phyloP scores from a whole-genome alignment of 2,888 invertebrate species.

The Lasioglossum vierecki region DNA sequence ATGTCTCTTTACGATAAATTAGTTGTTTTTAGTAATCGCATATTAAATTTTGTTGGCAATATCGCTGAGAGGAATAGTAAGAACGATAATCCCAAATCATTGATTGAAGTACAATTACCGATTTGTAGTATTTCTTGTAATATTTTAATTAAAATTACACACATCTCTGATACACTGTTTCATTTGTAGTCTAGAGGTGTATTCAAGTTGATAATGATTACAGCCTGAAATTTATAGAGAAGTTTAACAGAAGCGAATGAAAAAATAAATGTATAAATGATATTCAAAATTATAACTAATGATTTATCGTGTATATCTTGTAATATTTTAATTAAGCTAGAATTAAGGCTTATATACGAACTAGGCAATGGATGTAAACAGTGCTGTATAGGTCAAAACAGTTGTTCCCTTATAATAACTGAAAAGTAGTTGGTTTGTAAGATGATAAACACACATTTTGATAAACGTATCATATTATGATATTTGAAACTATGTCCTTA shows the following conservation, averaged over 20 bases:
- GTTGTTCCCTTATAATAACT: background rate
- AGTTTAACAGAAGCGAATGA: background rate
- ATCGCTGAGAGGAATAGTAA: background rate
- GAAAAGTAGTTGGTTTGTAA: background rate
- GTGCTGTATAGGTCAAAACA: background rate
- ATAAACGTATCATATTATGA: background rate
- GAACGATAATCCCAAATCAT: background rate
- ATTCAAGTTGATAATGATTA: background rate
- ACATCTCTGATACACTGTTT: background rate
- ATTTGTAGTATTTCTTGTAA: background rate
- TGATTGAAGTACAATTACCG: background rate
- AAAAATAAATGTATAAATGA: background rate
- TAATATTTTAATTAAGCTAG: background rate
- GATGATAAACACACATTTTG: background rate
- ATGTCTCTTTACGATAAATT: background rate
- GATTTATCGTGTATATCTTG: background rate
- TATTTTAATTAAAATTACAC: background rate
- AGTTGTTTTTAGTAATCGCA: background rate
- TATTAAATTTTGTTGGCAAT: background rate
- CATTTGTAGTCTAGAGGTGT: background rate
- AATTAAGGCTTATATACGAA: background rate
- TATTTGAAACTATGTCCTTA: background rate
- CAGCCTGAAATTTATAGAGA: too few species aligned
- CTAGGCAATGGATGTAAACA: background rate
- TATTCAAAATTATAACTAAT: background rate